Evolutionary conservation across 2,888 invertebrate genomes (phyloP).

Genomic region (Erpobdella octoculata): DNA sequence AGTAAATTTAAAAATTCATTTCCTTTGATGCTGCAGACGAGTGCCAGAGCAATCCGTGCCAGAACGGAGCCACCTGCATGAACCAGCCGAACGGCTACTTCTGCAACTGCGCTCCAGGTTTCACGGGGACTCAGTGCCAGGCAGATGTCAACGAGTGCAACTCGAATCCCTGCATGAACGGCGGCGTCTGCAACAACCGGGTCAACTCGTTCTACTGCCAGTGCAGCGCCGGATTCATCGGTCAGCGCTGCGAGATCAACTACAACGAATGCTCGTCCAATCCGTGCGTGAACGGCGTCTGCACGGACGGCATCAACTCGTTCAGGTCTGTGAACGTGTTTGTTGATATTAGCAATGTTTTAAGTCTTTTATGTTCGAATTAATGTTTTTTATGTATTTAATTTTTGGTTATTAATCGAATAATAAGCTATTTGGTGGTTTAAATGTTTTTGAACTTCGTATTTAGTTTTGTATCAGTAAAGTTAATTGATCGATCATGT

Average conservation of each 20-base stretch:
- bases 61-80: conserved; percentile 65
- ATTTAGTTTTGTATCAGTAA: not conserved
- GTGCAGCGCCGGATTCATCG: conserved; percentile 14
- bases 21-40: too few species aligned
- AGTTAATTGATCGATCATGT: not conserved
- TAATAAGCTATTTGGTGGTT: too few species aligned
- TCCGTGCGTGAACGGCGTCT: conserved; percentile 35
- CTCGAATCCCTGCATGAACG: conserved; percentile 35
- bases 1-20: too few species aligned
- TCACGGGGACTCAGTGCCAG: conserved; percentile 33
- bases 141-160: conserved; percentile 37
- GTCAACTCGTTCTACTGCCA: not conserved
- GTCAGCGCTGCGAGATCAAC: conserved; percentile 31
- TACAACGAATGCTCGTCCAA: conserved; percentile 34
- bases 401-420: too few species aligned
- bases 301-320: conserved; percentile 32
- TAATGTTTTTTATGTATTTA: too few species aligned
- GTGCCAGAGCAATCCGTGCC: conserved; percentile 32
- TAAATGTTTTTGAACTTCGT: too few species aligned
- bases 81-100: conserved; percentile 66
- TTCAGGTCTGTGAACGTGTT: conserved; percentile 31
- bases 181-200: conserved; percentile 32
- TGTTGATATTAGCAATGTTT: too few species aligned
- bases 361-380: too few species aligned
- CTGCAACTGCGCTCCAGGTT: conserved; percentile 37